Evolutionary conservation across 1,140 invertebrate genomes (phyloP).

Genomic region (Drosophila hydei): DNA sequence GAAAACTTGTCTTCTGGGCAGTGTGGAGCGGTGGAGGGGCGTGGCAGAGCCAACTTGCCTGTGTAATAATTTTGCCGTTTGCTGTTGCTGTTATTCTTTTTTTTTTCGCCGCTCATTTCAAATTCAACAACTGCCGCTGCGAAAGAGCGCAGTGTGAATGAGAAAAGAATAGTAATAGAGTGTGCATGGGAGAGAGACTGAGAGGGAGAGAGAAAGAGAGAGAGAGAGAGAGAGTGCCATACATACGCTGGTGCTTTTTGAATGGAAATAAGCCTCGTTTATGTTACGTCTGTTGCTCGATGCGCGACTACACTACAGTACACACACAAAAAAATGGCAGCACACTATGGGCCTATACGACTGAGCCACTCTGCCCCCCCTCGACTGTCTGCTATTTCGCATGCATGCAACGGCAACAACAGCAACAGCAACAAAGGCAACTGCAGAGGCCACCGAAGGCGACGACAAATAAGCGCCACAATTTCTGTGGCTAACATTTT

Average conservation of each 20-base stretch:
- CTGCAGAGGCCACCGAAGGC: constrained; percentile 45
- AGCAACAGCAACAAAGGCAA: constrained; percentile 12
- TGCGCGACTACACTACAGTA: constrained; percentile 19
- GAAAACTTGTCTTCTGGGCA: constrained; percentile 73
- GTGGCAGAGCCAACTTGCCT: constrained; percentile 48
- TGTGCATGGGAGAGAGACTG: neutral
- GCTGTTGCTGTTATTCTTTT: constrained; percentile 49
- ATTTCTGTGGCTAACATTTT: constrained; percentile 42
- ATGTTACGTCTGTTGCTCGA: constrained; percentile 44
- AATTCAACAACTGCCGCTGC: constrained; percentile 76
- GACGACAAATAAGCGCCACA: constrained; percentile 55
- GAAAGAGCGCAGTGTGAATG: constrained; percentile 5
- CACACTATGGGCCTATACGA: constrained; percentile 1
- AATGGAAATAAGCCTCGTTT: constrained; percentile 78
- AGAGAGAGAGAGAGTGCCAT: constrained; percentile 1
- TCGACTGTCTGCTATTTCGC: constrained; percentile 29
- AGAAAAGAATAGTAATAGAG: constrained; percentile 22
- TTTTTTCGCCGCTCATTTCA: constrained; percentile 63
- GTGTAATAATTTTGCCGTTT: constrained; percentile 79
- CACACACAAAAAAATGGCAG: constrained; percentile 13
- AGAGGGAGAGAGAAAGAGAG: neutral
- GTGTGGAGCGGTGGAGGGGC: constrained; percentile 9
- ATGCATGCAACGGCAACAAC: constrained; percentile 43
- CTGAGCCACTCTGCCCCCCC: neutral
- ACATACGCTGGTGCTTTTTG: constrained; percentile 58